phyloP scores from a whole-genome alignment of 1,140 invertebrate genomes.

The Neomicropteryx cornuta region DNA sequence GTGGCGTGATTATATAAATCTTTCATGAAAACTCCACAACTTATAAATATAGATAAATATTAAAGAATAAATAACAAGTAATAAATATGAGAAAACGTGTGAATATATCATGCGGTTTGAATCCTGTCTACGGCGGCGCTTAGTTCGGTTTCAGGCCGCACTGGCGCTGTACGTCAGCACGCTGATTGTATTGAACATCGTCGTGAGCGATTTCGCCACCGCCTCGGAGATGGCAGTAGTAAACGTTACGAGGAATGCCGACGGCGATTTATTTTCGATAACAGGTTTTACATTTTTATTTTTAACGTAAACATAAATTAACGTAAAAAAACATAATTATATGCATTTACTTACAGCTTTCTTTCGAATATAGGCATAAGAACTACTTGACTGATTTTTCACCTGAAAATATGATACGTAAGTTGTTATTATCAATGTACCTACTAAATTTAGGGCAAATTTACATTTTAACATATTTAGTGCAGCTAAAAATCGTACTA shows the following conservation, averaged over 20 bases:
- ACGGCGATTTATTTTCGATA: slow-evolving; percentile 28
- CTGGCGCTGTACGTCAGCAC: too few relatives aligned
- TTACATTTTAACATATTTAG: too few relatives aligned
- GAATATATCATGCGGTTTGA: too few relatives aligned
- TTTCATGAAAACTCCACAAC: too few relatives aligned
- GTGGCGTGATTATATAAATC: too few relatives aligned
- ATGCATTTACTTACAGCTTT: background rate
- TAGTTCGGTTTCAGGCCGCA: too few relatives aligned
- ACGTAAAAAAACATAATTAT: background rate
- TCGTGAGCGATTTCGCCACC: background rate
- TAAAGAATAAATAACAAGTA: too few relatives aligned
- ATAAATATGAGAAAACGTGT: too few relatives aligned
- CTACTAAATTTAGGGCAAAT: background rate
- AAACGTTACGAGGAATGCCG: slow-evolving; percentile 27
- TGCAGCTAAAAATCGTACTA: too few relatives aligned
- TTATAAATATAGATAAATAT: too few relatives aligned
- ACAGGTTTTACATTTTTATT: slow-evolving; percentile 15
- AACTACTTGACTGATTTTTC: background rate
- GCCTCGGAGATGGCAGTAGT: slow-evolving; percentile 10
- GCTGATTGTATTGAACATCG: too few relatives aligned
- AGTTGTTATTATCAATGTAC: background rate
- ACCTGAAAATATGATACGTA: background rate
- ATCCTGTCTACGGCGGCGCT: too few relatives aligned
- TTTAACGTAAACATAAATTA: background rate
- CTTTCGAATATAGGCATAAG: background rate